Base-by-base conservation (phyloP, 64 coral and sea anemone genomes). In the Acropora yongei region DNA sequence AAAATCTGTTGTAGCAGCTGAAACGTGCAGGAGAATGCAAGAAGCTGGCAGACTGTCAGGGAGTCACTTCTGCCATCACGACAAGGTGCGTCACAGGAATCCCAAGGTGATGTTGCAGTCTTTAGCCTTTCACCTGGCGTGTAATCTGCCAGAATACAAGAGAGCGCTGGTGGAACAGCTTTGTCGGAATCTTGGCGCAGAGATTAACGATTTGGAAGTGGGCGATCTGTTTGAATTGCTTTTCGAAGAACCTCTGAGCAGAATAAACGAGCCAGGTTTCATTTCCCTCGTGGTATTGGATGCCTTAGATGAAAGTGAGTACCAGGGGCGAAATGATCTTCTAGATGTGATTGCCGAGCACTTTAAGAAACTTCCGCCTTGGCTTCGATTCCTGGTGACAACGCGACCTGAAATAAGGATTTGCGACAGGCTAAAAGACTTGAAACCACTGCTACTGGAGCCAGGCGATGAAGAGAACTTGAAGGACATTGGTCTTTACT, bases 181-280 rank as follows among this genome's bases (percentile, higher is more conserved):
- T 30, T 30, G 30, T 30, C 30, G 30, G 0, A 30, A 30, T 30
- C 30, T 30, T 30, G 30, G 30, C 0, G 30, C 30, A 30, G 30
- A 30, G 30, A 30, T 30, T 66, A 75, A 60, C 69, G 77, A 72
- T 39, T 42, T 72, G 63, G 89, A 84, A 51, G 91, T 78, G 20
- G 75, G 88, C 47, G 90, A 95, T 66, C 57, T 91, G 67, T 80
- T 91, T 68, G 91, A 77, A 53, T 1, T 92, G 57, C 78, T 96
- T 8, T 77, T 96, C 11, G 71, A 85, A 66, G 78, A 83, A 45
- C 94, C 94, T 45, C 45, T 45, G 8, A 77, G 47, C 11, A 50
- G 50, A 17, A 41, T 79, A 50, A 47, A 2, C 4, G 39, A 75
- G 12, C 80, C 69, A 19, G 72, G 76, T 55, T 49, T 55, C 6